Evolutionary conservation across 2,113 vertebrate genomes (phyloP).

Genomic region (Aviceda subcristata): DNA sequence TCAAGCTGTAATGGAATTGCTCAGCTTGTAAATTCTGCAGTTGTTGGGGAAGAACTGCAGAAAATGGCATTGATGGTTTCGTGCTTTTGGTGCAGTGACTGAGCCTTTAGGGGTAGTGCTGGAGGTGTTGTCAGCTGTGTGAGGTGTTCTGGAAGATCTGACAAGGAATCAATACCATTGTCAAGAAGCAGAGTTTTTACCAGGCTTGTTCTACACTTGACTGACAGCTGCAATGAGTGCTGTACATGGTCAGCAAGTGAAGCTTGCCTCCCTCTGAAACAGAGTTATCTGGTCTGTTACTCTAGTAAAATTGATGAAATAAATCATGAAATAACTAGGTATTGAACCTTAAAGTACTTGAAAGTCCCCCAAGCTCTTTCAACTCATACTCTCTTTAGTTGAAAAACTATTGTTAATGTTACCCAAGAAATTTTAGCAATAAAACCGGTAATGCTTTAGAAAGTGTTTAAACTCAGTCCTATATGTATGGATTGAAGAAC

Average conservation of each 20-base stretch:
- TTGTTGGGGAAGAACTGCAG: not conserved
- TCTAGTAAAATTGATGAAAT: not conserved
- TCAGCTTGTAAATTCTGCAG: not conserved
- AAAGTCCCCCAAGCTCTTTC: not conserved
- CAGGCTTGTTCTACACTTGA: not conserved
- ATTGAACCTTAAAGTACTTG: not conserved
- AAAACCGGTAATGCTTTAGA: not conserved
- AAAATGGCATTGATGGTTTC: not conserved
- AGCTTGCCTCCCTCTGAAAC: not conserved
- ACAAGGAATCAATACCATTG: not conserved
- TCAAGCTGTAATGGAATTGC: not conserved
- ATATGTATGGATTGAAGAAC: accelerated
- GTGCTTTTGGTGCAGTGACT: accelerated
- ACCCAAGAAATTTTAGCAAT: accelerated
- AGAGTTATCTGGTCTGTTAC: not conserved
- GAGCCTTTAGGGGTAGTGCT: not conserved
- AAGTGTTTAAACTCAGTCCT: accelerated
- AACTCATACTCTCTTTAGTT: not conserved
- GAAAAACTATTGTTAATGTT: not conserved
- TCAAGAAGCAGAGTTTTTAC: not conserved
- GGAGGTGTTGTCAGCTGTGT: not conserved
- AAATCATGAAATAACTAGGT: not conserved
- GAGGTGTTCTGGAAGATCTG: not conserved
- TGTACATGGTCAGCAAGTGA: not conserved
- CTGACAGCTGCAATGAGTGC: not conserved